These are phyloP conservation scores for Sinhomidia bicolor DNA, from an alignment of 2,888 invertebrate genomes.

Conservation along the genomic window DNA sequence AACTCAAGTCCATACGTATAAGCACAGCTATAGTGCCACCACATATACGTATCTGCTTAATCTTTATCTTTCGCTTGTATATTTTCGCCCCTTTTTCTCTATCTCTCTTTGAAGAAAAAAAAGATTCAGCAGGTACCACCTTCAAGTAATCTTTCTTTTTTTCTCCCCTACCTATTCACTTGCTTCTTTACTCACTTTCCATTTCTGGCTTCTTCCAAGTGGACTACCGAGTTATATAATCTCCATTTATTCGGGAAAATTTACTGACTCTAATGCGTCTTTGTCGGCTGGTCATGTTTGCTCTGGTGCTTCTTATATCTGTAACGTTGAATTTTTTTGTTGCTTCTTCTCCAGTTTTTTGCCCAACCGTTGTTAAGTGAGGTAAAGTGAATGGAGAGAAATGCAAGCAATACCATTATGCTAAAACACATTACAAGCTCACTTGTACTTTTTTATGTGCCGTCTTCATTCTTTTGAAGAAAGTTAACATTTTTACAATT, in stretches of 20 bases:
- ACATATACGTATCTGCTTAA: conserved; percentile 25
- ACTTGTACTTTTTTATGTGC: background rate
- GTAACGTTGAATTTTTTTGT: background rate
- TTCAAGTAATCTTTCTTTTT: background rate
- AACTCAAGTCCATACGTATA: no score
- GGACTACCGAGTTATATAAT: conserved; percentile 12
- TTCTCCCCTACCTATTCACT: background rate
- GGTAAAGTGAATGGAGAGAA: background rate
- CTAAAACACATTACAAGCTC: conserved; percentile 36
- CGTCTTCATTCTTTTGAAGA: conserved; percentile 17
- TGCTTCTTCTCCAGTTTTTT: background rate
- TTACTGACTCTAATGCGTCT: conserved; percentile 67
- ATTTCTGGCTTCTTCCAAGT: conserved; percentile 26
- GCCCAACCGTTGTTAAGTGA: background rate
- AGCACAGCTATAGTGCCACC: no score
- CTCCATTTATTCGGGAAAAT: conserved; percentile 40
- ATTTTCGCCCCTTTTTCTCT: background rate
- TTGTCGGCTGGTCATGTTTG: conserved; percentile 39
- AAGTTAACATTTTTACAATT: conserved; percentile 38
- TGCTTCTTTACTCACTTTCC: conserved; percentile 9
- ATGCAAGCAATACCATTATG: conserved; percentile 30
- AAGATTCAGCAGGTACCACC: background rate
- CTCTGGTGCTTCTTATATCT: conserved; percentile 4
- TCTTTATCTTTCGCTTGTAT: background rate
- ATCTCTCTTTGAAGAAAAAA: background rate